Evolutionary conservation across 2,797 vertebrate species (phyloP).

Genomic region (Potorous gilbertii): DNA sequence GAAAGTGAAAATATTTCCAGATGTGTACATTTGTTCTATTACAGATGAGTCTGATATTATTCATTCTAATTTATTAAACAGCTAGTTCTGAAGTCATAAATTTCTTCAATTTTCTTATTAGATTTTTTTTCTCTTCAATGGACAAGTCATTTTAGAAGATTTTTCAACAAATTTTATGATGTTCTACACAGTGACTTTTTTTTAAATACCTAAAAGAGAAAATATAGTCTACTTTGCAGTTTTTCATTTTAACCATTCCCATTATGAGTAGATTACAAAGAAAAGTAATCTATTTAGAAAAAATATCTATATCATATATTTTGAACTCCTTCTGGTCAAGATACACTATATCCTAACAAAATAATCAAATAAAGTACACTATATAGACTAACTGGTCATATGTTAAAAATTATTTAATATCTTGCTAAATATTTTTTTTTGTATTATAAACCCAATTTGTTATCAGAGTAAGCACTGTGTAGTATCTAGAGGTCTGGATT

Average conservation of each 20-base stretch:
- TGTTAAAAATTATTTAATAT: slow-evolving; percentile 30
- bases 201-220: slow-evolving; percentile 27
- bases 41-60: slow-evolving; percentile 64
- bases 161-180: background rate
- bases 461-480: background rate
- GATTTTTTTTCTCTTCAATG: background rate
- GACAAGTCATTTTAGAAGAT: background rate
- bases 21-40: slow-evolving; percentile 43
- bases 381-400: slow-evolving; percentile 28
- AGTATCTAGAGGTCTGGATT: background rate
- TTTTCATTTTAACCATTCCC: slow-evolving; percentile 40
- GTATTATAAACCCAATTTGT: slow-evolving; percentile 1
- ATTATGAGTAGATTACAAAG: background rate
- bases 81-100: background rate
- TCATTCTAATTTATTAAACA: background rate
- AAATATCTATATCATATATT: slow-evolving; percentile 28
- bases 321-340: slow-evolving; percentile 7
- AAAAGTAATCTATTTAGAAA: slow-evolving; percentile 9
- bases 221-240: slow-evolving; percentile 39
- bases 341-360: slow-evolving; percentile 1
- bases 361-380: slow-evolving; percentile 40
- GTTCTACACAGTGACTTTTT: slow-evolving; percentile 18
- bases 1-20: slow-evolving; percentile 42
- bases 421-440: slow-evolving; percentile 29
- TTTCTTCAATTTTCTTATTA: background rate